Evolutionary conservation across 2,797 vertebrate genomes (phyloP).

Genomic region (Cephalopachus bancanus): DNA sequence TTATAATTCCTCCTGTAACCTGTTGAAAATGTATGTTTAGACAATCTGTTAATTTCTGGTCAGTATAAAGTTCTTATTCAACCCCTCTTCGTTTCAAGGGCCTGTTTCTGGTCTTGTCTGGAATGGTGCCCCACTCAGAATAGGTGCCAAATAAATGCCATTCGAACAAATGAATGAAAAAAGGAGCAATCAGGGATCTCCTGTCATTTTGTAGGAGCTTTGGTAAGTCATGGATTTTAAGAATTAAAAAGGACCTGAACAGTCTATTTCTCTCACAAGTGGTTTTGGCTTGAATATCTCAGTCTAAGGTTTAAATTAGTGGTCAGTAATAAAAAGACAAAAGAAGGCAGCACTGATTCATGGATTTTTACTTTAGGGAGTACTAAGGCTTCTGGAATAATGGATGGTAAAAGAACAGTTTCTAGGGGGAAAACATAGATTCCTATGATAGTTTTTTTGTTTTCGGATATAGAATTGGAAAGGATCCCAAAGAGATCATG

Average conservation of each 20-base stretch:
- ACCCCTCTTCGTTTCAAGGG: too few species aligned
- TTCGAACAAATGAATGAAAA: neutral
- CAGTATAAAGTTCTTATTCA: too few species aligned
- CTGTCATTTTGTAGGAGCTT: neutral
- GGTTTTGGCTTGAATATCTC: slow-evolving; percentile 1
- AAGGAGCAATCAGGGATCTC: neutral
- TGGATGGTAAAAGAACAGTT: neutral
- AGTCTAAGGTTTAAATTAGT: neutral
- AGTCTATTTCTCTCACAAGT: neutral
- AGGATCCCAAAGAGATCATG: neutral
- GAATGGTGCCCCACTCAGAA: neutral
- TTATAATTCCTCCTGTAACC: too few species aligned
- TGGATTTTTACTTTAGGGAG: neutral
- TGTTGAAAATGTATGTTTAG: too few species aligned
- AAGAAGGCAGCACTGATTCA: neutral
- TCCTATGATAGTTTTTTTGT: too few species aligned
- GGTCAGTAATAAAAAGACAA: neutral
- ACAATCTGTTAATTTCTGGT: too few species aligned
- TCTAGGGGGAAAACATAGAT: neutral
- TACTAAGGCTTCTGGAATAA: slow-evolving; percentile 20
- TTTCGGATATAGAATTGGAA: neutral
- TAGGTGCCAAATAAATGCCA: neutral
- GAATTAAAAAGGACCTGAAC: neutral
- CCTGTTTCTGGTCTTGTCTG: too few species aligned
- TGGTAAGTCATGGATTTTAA: neutral